Percentiles rank a stretch among this genome's conserved stretches.
These are phyloP conservation scores for Rhinichthys klamathensis DNA, from an alignment of 2,113 vertebrate species.

Conservation along the genomic window DNA sequence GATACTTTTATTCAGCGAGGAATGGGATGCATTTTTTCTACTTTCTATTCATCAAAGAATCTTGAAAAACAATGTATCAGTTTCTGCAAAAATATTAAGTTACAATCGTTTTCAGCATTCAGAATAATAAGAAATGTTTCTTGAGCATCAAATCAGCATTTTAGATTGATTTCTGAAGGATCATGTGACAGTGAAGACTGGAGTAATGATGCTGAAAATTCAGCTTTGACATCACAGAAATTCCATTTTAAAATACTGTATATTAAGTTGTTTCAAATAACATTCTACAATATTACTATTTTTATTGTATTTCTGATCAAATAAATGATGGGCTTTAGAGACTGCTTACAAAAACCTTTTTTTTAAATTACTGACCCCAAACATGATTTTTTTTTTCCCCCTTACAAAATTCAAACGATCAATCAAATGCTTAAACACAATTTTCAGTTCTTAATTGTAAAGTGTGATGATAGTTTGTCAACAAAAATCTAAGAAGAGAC, in stretches of 20 bases:
- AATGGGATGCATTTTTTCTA: neutral
- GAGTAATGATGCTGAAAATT: neutral
- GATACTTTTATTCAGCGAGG: neutral
- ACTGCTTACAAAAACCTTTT: too few species aligned
- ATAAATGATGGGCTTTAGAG: too few species aligned
- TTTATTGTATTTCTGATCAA: too few species aligned
- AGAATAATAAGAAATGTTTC: neutral
- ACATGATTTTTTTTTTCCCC: too few species aligned
- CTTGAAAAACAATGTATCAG: neutral
- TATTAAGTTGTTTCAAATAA: too few species aligned
- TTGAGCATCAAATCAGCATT: neutral
- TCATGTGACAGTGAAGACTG: neutral
- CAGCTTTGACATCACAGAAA: neutral
- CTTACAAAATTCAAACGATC: too few species aligned
- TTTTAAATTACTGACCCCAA: too few species aligned
- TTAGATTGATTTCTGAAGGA: neutral
- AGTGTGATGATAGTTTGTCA: too few species aligned
- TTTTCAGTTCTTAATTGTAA: too few species aligned
- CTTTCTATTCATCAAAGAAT: neutral
- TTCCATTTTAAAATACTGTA: neutral
- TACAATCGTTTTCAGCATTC: neutral
- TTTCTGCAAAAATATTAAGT: neutral
- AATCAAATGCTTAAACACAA: too few species aligned
- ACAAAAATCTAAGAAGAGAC: neutral
- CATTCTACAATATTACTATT: too few species aligned